Conservation (phyloP, 2,113 vertebrate genomes). For the Eulemur macaco region DNA sequence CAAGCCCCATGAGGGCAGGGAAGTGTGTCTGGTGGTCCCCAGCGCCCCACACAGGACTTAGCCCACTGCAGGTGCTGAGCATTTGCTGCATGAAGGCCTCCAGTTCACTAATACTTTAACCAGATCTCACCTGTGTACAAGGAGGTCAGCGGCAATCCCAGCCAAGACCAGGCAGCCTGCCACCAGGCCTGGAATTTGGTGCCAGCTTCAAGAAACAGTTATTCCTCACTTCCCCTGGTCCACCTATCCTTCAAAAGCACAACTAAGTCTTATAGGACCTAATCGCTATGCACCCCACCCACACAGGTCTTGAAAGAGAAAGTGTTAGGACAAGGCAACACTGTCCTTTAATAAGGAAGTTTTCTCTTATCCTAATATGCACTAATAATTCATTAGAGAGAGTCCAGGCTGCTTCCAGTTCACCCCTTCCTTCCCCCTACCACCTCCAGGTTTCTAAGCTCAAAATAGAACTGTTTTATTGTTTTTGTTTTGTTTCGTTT, state of each 20-base stretch:
- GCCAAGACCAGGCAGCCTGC: background rate
- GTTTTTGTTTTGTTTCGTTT: background rate
- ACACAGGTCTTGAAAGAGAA: background rate
- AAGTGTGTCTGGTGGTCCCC: background rate
- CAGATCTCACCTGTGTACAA: background rate
- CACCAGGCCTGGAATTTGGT: background rate
- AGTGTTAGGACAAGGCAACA: background rate
- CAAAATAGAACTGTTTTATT: background rate
- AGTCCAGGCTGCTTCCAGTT: background rate
- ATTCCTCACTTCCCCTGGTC: background rate
- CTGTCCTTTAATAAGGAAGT: background rate
- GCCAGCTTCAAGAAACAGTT: background rate
- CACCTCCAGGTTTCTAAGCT: background rate
- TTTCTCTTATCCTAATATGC: background rate
- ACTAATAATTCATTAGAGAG: background rate
- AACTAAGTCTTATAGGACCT: background rate
- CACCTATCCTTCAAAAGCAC: background rate
- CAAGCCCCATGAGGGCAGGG: background rate
- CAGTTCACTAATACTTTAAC: background rate
- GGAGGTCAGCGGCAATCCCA: background rate
- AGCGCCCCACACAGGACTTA: background rate
- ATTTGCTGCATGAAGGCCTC: accelerated
- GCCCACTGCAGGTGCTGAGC: background rate
- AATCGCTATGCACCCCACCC: background rate
- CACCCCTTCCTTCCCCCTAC: too few relatives aligned